Base-by-base conservation (phyloP, 2,888 invertebrate species). In the Mythimna loreyi region DNA sequence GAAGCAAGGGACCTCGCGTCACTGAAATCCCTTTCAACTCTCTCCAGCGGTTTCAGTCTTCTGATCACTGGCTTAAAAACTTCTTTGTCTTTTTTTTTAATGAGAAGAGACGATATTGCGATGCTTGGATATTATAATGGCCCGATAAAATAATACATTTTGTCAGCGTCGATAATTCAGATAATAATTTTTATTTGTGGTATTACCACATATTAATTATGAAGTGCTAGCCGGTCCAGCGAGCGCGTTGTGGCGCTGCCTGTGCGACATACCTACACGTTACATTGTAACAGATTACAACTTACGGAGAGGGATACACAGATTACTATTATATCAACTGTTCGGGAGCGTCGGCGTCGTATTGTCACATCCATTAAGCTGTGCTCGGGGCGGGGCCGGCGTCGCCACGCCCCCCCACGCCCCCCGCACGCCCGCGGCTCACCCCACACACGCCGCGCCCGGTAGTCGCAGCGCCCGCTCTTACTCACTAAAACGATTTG, bases 291-390 rank as follows among this genome's bases (percentile, higher is more conserved):
- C 84, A 90, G 89, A 88, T 90, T 89, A 90, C 84, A 81, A 88
- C 84, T 88, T 89, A 88, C 84, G 87, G 88, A 88, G 92, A 89
- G 94, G 91, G 92, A 91, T 92, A 91, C 91, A 92, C 91, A 92
- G 94, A 93, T 94, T 94, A 94, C 91, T 90, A 90, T 91, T 93
- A 90, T 89, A 86, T 87, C 72, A 87, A 80, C 86, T 88, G 91
- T 92, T 92, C 88, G 92, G 94, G 93, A 93, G 93, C 94, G 93
- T 93, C 93, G 91, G 92, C 94, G 93, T 92, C 93, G 92, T 93
- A 92, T 95, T 95, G 94, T 95, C 94, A 95, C 92, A 93, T 94
- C 94, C 94, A 95, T 94, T 94, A 95, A 92, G 91, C 89, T 86
- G 87, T 76, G 86, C 78, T 86, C 78, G 86, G 89, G 94, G 93